Conservation (phyloP, 2,113 vertebrate species). For the Macrotis lagotis region DNA sequence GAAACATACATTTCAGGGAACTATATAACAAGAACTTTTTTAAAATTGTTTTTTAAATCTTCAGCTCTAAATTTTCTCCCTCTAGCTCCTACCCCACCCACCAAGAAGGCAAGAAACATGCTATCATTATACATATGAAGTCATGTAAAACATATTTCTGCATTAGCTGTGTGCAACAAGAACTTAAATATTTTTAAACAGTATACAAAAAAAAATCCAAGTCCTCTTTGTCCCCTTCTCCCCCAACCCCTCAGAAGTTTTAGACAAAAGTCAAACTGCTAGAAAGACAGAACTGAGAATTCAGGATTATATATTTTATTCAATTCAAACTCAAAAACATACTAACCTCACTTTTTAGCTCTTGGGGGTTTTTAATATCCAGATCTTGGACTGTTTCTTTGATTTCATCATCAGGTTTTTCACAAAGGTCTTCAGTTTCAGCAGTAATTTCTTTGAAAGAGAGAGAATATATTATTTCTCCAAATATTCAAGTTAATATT, state of each 20-base stretch:
- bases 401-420: conserved; percentile 92
- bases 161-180: rapidly evolving
- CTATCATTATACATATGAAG: not conserved
- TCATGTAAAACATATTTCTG: not conserved
- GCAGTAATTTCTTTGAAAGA: conserved; percentile 92
- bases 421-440: conserved; percentile 94
- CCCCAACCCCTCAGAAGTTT: not conserved
- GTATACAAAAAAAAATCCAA: rapidly evolving
- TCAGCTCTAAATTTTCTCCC: not conserved
- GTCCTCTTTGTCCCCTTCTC: no score
- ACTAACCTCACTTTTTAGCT: conserved; percentile 78
- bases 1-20: not conserved
- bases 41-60: not conserved
- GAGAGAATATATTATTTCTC: not conserved
- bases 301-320: rapidly evolving
- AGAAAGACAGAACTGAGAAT: not conserved
- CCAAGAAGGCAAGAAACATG: not conserved
- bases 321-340: rapidly evolving
- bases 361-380: conserved; percentile 50
- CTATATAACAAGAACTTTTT: not conserved
- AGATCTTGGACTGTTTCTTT: conserved; percentile 79
- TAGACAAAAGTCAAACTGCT: not conserved
- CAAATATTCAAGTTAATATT: rapidly evolving
- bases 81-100: not conserved
- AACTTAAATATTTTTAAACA: rapidly evolving